Percentiles rank a stretch among this genome's conserved stretches.
phyloP scores from a whole-genome alignment of 1,140 invertebrate species.

The Cydia amplana region DNA sequence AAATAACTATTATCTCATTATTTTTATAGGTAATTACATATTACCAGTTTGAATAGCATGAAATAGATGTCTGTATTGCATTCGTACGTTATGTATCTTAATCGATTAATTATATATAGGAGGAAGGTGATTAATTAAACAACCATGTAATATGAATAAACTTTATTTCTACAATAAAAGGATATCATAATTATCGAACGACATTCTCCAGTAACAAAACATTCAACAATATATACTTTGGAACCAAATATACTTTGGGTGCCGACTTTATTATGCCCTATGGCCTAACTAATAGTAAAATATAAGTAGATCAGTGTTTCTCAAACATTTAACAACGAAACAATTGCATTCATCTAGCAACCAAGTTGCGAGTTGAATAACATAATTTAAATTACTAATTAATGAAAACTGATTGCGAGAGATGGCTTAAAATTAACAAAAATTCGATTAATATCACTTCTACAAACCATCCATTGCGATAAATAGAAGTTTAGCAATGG shows the following conservation, averaged over 20 bases:
- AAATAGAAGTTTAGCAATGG: constrained; percentile 40
- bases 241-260: constrained; percentile 74
- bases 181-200: constrained; percentile 61
- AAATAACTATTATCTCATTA: no score
- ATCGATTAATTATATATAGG: no score
- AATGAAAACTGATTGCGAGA: constrained; percentile 35
- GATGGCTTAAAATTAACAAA: constrained; percentile 44
- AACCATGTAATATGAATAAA: constrained; percentile 71
- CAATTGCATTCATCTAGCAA: constrained; percentile 40
- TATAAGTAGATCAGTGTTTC: constrained; percentile 76
- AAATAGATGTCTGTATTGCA: no score
- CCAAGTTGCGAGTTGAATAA: constrained; percentile 43
- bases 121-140: constrained; percentile 42
- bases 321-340: constrained; percentile 58
- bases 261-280: constrained; percentile 69
- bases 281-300: constrained; percentile 57
- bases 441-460: constrained; percentile 43
- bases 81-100: no score
- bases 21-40: no score
- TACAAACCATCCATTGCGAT: constrained; percentile 40
- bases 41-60: no score
- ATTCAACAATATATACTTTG: constrained; percentile 78
- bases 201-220: constrained; percentile 71
- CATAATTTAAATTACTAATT: constrained; percentile 36
- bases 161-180: constrained; percentile 78